phyloP scores from a whole-genome alignment of 2,797 vertebrate genomes.

The Tamandua tetradactyla region DNA sequence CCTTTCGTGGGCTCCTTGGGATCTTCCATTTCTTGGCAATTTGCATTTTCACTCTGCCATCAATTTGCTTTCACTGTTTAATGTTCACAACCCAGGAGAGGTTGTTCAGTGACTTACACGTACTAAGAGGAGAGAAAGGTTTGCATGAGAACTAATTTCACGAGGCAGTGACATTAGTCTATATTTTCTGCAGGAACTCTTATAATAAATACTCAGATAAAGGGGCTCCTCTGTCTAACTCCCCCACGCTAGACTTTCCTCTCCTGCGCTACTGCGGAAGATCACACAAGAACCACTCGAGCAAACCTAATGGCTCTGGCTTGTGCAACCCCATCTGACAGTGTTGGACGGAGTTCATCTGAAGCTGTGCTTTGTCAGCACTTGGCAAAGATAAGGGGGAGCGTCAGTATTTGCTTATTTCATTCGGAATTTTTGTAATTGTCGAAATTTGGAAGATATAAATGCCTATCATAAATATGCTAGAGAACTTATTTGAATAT shows the following conservation, averaged over 20 bases:
- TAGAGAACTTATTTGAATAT: not conserved
- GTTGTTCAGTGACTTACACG: not conserved
- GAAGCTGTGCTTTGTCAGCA: not conserved
- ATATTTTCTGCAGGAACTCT: not conserved
- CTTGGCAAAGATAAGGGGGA: not conserved
- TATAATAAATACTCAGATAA: not conserved
- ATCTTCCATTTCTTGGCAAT: not conserved
- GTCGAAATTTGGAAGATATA: not conserved
- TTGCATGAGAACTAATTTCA: not conserved
- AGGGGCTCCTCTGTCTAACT: not conserved
- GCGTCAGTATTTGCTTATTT: not conserved
- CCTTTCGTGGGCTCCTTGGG: not conserved
- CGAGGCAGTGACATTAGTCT: not conserved
- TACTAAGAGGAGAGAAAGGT: not conserved
- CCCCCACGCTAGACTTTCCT: slow-evolving; percentile 60
- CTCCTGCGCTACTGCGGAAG: slow-evolving; percentile 69
- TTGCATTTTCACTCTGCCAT: not conserved
- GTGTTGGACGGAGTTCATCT: not conserved
- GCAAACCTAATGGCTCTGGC: not conserved
- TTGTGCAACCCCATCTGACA: slow-evolving; percentile 61
- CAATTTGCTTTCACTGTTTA: not conserved
- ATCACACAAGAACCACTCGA: not conserved
- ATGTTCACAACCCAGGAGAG: not conserved
- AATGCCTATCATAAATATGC: not conserved
- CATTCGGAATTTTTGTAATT: not conserved